A percentile compares a stretch with the other conserved stretches of the same genome.
These are phyloP conservation scores for Mallotus villosus DNA, from an alignment of 2,797 vertebrate species.

Conservation along the genomic window DNA sequence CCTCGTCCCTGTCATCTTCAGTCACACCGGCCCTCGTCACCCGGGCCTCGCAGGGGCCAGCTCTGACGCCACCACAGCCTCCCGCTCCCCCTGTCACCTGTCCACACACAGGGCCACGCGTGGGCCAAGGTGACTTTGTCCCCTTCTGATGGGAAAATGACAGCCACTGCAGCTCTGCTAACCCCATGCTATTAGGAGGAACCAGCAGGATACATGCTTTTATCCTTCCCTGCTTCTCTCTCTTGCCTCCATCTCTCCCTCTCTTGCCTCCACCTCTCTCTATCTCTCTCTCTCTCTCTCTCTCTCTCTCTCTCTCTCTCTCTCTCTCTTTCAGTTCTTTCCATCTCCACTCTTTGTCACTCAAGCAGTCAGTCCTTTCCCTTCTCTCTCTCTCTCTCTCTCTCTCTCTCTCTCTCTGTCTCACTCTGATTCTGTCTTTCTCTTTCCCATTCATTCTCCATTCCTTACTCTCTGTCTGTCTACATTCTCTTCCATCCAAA, in stretches of 20 bases:
- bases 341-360: no score
- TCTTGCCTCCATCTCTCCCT: not conserved
- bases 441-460: not conserved
- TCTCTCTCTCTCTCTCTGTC: not conserved
- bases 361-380: not conserved
- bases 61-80: conserved; percentile 43
- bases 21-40: conserved; percentile 67
- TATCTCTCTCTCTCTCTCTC: not conserved
- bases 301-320: not conserved
- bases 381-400: not conserved
- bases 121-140: conserved; percentile 78
- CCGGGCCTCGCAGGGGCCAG: conserved; percentile 44
- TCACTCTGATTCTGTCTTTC: conserved; percentile 1
- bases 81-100: conserved; percentile 69
- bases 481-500: conserved; percentile 13
- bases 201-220: conserved; percentile 43
- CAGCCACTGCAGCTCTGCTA: conserved; percentile 61
- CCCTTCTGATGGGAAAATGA: conserved; percentile 71
- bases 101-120: conserved; percentile 56
- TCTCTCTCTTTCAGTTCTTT: not conserved
- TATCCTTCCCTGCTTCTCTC: conserved; percentile 13
- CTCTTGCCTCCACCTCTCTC: not conserved
- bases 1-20: conserved; percentile 74
- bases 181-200: conserved; percentile 42
- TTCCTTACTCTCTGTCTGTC: not conserved